Conservation (phyloP, 2,797 vertebrate species). For the Cetoscarus ocellatus region DNA sequence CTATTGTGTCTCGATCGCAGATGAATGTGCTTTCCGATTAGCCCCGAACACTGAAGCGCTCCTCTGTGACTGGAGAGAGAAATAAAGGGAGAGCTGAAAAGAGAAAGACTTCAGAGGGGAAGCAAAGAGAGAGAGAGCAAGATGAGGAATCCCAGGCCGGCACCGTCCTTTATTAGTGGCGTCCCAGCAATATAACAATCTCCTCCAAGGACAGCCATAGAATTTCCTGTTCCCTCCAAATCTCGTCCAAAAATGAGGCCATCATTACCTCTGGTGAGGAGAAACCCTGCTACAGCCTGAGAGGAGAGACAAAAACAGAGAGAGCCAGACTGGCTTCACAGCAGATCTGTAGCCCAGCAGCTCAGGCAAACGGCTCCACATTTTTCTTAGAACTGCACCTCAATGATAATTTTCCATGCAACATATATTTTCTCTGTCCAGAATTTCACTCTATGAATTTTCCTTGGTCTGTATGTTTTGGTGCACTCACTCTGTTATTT, state of each 20-base stretch:
- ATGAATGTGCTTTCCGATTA: constrained; percentile 44
- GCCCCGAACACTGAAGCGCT: constrained; percentile 23
- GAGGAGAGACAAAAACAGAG: constrained; percentile 52
- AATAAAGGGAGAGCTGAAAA: constrained; percentile 17
- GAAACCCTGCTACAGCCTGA: constrained; percentile 54
- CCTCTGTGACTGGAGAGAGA: constrained; percentile 6
- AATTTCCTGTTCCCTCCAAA: constrained; percentile 77
- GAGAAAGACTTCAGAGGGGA: constrained; percentile 56
- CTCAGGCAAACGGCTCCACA: constrained; percentile 1
- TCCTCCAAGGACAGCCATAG: constrained; percentile 72
- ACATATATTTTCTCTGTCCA: constrained; percentile 7
- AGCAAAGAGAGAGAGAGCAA: constrained; percentile 26
- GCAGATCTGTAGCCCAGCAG: constrained; percentile 49
- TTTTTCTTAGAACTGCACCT: constrained; percentile 22
- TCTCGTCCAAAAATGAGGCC: constrained; percentile 72
- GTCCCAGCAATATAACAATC: constrained; percentile 78
- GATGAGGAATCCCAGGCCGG: constrained; percentile 63
- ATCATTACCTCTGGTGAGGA: constrained; percentile 64
- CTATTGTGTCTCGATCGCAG: constrained; percentile 29
- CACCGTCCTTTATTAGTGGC: constrained; percentile 77
- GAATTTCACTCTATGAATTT: constrained; percentile 14
- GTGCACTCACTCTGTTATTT: constrained; percentile 19
- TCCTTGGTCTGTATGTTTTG: constrained; percentile 17
- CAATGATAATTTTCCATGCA: constrained; percentile 1
- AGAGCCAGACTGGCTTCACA: constrained; percentile 51